Evolutionary conservation across 2,888 invertebrate genomes (phyloP), one percentile per base, ranked within the genome.

Genomic region (Melitaea athalia): DNA sequence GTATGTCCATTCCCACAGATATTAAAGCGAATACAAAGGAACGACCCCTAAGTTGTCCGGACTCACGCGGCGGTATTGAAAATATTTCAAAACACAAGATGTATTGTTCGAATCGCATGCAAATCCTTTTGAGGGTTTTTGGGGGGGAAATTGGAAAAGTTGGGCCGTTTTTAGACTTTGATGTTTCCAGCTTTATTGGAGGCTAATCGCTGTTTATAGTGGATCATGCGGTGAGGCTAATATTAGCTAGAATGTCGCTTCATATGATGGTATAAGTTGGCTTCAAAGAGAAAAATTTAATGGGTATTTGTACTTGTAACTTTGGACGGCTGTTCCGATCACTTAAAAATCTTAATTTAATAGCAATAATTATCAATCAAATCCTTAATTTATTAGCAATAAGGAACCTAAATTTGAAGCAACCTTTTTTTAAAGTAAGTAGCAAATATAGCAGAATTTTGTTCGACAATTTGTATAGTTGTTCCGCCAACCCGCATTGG

Each of bases 1-100:
- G 89, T 86, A 89, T 90, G 92, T 91, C 89, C 87, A 91, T 92
- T 92, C 92, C 92, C 92, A 92, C 92, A 92, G 91, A 92, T 92
- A 92, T 92, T 92, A 92, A 91, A 83, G 79, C 82, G 78, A 77
- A 87, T 83, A 90, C 90, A 91, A 92, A 86, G 78, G 84, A 82
- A 69, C 81, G 84, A 84, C 85, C 89, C 91, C 86, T 81, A 81
- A 81, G 81, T 83, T 81, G 78, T 76, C 71, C 79, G 88, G 87
- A 83, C 86, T 86, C 92, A 91, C 85, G 92, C 91, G 87, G 92
- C 75, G 92, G 83, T 84, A 91, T 91, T 88, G 87, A 92, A 85
- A 87, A 89, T 88, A 91, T 91, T 83, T 88, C 89, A 82, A 88
- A 87, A 86, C 85, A 87, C 82, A 79, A 79, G 81, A 75, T 69